Base-by-base conservation (phyloP, 1,140 invertebrate species). In the Anadara kagoshimensis region DNA sequence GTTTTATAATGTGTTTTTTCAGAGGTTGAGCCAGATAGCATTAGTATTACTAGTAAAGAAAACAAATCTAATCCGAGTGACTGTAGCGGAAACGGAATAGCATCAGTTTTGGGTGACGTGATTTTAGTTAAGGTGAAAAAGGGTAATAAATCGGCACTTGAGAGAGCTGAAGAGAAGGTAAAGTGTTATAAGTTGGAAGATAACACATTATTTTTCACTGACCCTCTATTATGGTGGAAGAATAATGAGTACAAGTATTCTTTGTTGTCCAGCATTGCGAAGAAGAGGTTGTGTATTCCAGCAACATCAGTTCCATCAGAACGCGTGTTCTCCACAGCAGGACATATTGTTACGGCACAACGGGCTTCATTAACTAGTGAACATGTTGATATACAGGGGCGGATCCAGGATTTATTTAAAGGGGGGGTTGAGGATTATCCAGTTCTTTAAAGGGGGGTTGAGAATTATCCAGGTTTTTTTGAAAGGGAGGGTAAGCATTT, bases 211-310 rank as follows among this genome's bases (percentile, higher is more conserved):
- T n/a, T n/a, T n/a, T n/a, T n/a, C n/a, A n/a, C n/a, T n/a, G n/a
- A n/a, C n/a, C n/a, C n/a, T n/a, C n/a, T n/a, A n/a, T n/a, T n/a
- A 14, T 75, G 73, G 66, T 75, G 73, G 73, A 69, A 56, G 29
- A 8, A 20, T n/a, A 16, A 57, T 20, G n/a, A 68, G 43, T 8
- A 45, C 0, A 62, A 44, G 36, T 75, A 62, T 54, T 66, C 59
- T 36, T 49, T 64, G 7, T n/a, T 72, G 36, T n/a, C 29, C 16
- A 43, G 43, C 24, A 20, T 64, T 43, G 69, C 61, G 36, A 20
- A 64, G 36, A 63, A 72, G 44, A 41, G 22, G 22, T 36, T 72
- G 36, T 54, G 61, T 41, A 49, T 72, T 41, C 61, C 59, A 10
- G 61, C 51, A 10, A 72, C 69, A n/a, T 56, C 59, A 16, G 61